Percentiles rank a stretch among this genome's conserved stretches.
phyloP scores from a whole-genome alignment of 2,113 vertebrate species.

The Pachyramphus minor region DNA sequence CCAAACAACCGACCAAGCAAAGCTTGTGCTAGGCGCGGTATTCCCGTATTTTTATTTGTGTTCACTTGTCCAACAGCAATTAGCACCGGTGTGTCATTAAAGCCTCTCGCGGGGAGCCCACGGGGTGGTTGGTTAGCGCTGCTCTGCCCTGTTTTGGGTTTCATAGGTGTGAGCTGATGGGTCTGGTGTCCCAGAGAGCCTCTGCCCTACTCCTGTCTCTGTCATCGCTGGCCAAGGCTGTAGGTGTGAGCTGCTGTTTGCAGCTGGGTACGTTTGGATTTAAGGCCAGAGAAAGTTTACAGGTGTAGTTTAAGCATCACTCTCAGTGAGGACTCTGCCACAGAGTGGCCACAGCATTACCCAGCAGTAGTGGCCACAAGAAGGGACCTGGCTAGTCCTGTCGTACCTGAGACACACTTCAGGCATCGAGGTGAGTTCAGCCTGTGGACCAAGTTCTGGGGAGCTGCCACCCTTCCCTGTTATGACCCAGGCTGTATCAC shows the following conservation, averaged over 20 bases:
- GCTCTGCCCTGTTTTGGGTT: neutral
- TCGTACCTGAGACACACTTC: fast-evolving
- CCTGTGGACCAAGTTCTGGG: fast-evolving
- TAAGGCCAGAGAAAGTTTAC: too few relatives aligned
- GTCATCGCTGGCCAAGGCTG: fast-evolving
- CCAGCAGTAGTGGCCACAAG: neutral
- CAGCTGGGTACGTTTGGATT: fast-evolving
- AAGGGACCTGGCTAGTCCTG: neutral
- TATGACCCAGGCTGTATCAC: neutral
- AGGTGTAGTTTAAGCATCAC: neutral
- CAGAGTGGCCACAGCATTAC: neutral
- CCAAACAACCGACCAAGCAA: neutral
- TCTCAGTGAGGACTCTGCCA: neutral
- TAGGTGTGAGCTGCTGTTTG: fast-evolving
- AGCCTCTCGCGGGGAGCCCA: neutral
- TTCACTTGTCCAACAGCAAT: neutral
- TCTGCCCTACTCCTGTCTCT: fast-evolving
- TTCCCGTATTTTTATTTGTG: neutral
- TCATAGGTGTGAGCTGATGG: fast-evolving
- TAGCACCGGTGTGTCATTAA: neutral
- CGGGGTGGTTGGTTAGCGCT: fast-evolving
- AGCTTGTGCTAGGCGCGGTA: fast-evolving
- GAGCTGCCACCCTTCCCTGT: neutral
- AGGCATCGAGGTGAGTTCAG: neutral
- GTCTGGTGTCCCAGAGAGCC: fast-evolving